phyloP scores from a whole-genome alignment of 2,797 vertebrate species.

The Pagetopsis macropterus region DNA sequence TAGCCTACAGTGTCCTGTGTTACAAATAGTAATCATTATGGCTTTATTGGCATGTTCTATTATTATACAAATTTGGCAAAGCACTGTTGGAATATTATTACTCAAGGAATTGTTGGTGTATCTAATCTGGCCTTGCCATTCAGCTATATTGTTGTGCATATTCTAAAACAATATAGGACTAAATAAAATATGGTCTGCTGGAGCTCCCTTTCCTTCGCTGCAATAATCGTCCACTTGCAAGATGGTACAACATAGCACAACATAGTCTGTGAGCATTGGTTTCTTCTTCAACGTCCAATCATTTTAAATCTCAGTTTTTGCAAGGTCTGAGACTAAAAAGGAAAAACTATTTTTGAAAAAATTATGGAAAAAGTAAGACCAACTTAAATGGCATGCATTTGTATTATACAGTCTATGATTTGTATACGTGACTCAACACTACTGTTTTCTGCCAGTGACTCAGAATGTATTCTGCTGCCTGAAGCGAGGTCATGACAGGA shows the following conservation, averaged over 20 bases:
- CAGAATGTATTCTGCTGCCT: slow-evolving; percentile 5
- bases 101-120: neutral
- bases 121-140: neutral
- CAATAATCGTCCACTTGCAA: neutral
- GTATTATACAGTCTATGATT: too few species aligned
- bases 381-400: neutral
- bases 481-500: slow-evolving; percentile 5
- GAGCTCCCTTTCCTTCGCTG: neutral
- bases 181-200: neutral
- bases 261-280: neutral
- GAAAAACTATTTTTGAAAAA: neutral
- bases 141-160: neutral
- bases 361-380: neutral
- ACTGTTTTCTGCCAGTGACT: slow-evolving; percentile 13
- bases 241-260: neutral
- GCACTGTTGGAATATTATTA: neutral
- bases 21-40: neutral
- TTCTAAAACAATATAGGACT: neutral
- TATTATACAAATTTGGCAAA: neutral
- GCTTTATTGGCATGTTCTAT: neutral
- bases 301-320: too few species aligned
- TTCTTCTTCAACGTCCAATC: neutral
- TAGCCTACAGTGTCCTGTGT: too few species aligned
- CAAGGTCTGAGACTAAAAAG: neutral
- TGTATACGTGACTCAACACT: slow-evolving; percentile 1